These are phyloP conservation scores for Diglossa cyanea DNA, from an alignment of 2,797 vertebrate species.

Conservation along the genomic window DNA sequence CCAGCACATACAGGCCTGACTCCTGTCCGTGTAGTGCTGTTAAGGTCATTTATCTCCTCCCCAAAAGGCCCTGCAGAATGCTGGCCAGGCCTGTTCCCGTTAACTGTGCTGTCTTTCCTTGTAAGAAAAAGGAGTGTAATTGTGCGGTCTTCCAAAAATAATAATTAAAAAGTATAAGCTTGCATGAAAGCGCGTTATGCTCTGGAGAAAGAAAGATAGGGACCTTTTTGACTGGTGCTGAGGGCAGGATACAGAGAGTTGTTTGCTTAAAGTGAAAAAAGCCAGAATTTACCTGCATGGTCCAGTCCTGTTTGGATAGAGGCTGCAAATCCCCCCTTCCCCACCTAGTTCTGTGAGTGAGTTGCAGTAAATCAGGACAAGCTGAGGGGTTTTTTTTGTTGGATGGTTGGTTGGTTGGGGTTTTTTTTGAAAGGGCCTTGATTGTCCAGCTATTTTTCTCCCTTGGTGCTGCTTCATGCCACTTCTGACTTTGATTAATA, in stretches of 20 bases:
- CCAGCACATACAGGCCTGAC: not conserved
- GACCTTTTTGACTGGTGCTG: constrained; percentile 47
- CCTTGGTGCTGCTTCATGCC: constrained; percentile 57
- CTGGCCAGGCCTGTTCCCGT: not conserved
- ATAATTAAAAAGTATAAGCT: constrained; percentile 52
- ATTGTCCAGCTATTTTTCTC: constrained; percentile 50
- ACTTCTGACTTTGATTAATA: constrained; percentile 82
- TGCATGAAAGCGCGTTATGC: not conserved
- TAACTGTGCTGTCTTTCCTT: constrained; percentile 42
- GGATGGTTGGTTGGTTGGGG: not conserved
- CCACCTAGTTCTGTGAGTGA: not conserved
- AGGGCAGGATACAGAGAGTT: not conserved
- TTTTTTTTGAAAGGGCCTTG: not conserved
- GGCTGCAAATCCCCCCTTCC: not conserved
- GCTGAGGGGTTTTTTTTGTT: not conserved
- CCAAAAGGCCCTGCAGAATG: constrained; percentile 26
- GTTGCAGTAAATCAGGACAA: constrained; percentile 42
- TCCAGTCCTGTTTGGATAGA: constrained; percentile 25
- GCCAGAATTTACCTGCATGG: constrained; percentile 53
- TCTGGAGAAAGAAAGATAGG: constrained; percentile 52
- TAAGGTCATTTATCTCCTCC: constrained; percentile 25
- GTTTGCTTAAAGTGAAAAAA: constrained; percentile 59
- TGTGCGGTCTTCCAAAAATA: constrained; percentile 40
- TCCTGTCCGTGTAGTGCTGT: not conserved
- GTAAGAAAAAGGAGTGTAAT: constrained; percentile 48